Conservation (phyloP, 2,888 invertebrate genomes). For the Stenodera caucasica region DNA sequence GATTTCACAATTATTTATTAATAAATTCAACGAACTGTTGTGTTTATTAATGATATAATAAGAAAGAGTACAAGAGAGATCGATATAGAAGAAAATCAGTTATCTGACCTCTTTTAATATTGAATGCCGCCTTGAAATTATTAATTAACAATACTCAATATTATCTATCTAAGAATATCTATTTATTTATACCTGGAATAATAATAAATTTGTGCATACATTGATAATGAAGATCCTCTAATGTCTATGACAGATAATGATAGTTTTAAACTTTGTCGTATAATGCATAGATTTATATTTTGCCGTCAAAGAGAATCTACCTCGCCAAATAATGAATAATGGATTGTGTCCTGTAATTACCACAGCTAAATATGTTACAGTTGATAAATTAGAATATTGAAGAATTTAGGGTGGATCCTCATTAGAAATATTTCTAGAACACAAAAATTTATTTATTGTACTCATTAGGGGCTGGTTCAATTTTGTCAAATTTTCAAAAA, state of each 20-base stretch:
- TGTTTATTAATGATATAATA: not conserved
- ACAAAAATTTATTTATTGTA: no score
- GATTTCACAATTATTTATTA: conserved; percentile 4
- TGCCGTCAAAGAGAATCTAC: not conserved
- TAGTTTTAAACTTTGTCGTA: not conserved
- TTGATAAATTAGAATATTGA: no score
- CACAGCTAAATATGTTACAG: no score
- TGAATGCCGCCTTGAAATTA: not conserved
- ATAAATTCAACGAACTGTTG: not conserved
- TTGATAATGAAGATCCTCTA: not conserved
- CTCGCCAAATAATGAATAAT: conserved; percentile 1
- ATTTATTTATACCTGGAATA: not conserved
- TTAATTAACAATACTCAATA: not conserved
- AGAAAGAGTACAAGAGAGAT: not conserved
- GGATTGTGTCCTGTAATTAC: not conserved
- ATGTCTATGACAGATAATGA: not conserved
- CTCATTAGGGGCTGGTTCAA: no score
- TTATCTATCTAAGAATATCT: not conserved
- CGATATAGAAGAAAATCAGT: not conserved
- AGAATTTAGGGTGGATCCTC: no score
- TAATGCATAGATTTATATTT: not conserved
- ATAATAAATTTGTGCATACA: not conserved
- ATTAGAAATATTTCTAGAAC: no score
- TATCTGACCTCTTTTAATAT: conserved; percentile 5
- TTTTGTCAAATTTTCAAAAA: no score